phyloP scores from a whole-genome alignment of 2,797 vertebrate genomes.

The Pterois miles region DNA sequence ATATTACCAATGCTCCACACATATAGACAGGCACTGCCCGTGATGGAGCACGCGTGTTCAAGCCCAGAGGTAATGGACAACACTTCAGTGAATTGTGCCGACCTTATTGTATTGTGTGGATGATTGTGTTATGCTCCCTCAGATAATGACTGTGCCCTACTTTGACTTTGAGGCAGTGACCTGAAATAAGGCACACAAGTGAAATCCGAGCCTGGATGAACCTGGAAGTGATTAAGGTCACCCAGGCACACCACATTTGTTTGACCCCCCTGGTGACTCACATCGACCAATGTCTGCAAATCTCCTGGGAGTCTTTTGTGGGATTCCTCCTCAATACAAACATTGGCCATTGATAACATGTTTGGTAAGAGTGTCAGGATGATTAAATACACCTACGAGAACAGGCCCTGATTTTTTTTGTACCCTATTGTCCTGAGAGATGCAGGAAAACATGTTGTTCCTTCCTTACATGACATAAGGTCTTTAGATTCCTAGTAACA shows the following conservation, averaged over 20 bases:
- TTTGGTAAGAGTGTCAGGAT: constrained; percentile 51
- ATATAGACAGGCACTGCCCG: constrained; percentile 46
- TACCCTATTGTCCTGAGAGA: constrained; percentile 20
- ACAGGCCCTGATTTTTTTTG: constrained; percentile 31
- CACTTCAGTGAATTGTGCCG: constrained; percentile 83
- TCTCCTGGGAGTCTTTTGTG: constrained; percentile 75
- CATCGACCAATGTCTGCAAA: constrained; percentile 74
- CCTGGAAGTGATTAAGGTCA: constrained; percentile 88
- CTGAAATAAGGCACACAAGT: constrained; percentile 86
- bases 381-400: constrained; percentile 61
- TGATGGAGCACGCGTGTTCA: constrained; percentile 65
- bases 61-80: constrained; percentile 82
- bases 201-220: constrained; percentile 83
- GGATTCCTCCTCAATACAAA: constrained; percentile 71
- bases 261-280: constrained; percentile 72
- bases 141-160: constrained; percentile 87
- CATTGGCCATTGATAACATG: constrained; percentile 58
- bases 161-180: constrained; percentile 88
- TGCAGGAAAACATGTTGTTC: constrained; percentile 29
- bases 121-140: constrained; percentile 85
- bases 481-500: constrained; percentile 13
- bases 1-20: constrained; percentile 61
- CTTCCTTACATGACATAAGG: constrained; percentile 12
- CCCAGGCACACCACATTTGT: constrained; percentile 80
- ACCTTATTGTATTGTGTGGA: constrained; percentile 86